These are phyloP conservation scores for Parus major DNA, from an alignment of 2,113 vertebrate genomes.

Conservation along the genomic window DNA sequence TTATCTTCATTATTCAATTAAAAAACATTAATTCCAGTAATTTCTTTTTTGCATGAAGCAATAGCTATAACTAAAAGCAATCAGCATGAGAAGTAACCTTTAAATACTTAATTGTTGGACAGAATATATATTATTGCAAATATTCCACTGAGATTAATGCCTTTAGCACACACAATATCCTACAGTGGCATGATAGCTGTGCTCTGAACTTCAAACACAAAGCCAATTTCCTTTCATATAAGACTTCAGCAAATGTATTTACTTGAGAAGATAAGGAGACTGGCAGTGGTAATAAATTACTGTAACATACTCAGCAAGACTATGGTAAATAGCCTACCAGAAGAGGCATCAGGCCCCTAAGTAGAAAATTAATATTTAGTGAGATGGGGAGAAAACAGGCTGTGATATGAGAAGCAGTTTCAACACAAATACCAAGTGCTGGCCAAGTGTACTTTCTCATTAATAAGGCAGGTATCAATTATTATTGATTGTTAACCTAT, in stretches of 20 bases:
- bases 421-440: background rate
- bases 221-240: background rate
- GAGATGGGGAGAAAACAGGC: background rate
- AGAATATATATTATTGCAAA: background rate
- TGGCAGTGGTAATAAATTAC: background rate
- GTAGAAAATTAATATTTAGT: background rate
- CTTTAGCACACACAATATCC: background rate
- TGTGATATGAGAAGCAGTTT: background rate
- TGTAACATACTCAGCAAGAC: background rate
- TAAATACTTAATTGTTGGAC: background rate
- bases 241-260: background rate
- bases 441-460: background rate
- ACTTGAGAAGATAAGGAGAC: background rate
- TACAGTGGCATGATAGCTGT: background rate
- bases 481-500: background rate
- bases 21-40: background rate
- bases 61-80: background rate
- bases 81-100: background rate
- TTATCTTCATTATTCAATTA: background rate
- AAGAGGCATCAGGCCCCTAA: background rate
- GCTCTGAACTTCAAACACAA: background rate
- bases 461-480: background rate
- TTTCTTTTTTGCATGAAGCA: background rate
- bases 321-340: fast-evolving
- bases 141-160: background rate